phyloP scores from a whole-genome alignment of 1,140 invertebrate genomes.

The Hermetia illucens region DNA sequence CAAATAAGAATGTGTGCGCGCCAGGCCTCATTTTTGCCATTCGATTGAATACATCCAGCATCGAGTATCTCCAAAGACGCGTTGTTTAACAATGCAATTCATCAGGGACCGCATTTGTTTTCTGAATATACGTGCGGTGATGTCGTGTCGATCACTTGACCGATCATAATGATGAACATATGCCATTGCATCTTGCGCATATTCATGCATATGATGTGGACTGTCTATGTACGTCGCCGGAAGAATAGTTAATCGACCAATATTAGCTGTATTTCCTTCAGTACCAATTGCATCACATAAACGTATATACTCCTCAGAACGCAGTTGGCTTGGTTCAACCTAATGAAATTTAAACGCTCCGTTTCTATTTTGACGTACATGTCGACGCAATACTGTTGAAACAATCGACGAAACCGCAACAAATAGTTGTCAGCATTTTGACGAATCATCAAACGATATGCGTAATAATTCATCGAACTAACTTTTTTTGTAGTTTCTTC shows the following conservation, averaged over 20 bases:
- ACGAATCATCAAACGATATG: too few species aligned
- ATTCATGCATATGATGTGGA: constrained; percentile 30
- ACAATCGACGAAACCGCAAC: too few species aligned
- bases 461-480: too few species aligned
- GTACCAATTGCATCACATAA: constrained; percentile 11
- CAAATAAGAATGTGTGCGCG: constrained; percentile 25
- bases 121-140: constrained; percentile 32
- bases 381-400: too few species aligned
- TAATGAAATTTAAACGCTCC: constrained; percentile 28
- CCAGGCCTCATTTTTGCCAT: constrained; percentile 36
- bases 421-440: too few species aligned
- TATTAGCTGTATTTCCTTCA: constrained; percentile 8
- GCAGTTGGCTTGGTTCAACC: constrained; percentile 27
- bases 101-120: constrained; percentile 33
- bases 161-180: constrained; percentile 26
- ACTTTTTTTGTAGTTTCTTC: too few species aligned
- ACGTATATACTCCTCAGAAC: constrained; percentile 19
- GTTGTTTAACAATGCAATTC: constrained; percentile 26
- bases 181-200: constrained; percentile 32
- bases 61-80: constrained; percentile 20
- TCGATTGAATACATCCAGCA: constrained; percentile 34
- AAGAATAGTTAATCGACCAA: constrained; percentile 17
- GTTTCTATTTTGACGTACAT: constrained; percentile 34
- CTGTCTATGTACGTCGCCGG: constrained; percentile 26
- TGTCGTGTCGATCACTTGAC: constrained; percentile 19